Evolutionary conservation across 2,888 invertebrate genomes (phyloP).

Genomic region (Dinocampus coccinellae): DNA sequence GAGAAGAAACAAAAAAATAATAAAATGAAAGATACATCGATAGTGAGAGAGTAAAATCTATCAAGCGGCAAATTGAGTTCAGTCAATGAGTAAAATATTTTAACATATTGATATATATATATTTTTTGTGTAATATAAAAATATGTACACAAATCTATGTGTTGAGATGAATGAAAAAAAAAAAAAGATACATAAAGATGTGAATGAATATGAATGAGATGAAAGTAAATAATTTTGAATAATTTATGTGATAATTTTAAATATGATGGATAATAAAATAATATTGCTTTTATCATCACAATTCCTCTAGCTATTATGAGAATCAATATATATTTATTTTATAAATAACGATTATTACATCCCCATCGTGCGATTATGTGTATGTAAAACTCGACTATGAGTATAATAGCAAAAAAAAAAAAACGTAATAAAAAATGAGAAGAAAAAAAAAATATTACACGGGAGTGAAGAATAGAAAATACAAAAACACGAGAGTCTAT

Average conservation of each 20-base stretch:
- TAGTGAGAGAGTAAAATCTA: not conserved
- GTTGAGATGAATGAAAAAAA: too few relatives aligned
- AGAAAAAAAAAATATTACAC: not conserved
- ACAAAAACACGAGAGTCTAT: not conserved
- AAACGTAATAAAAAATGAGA: too few relatives aligned
- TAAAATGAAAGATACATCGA: not conserved
- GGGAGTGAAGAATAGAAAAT: not conserved
- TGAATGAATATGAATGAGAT: not conserved
- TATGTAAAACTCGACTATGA: not conserved
- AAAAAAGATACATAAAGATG: too few relatives aligned
- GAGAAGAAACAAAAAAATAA: constrained; percentile 5
- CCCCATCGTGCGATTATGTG: not conserved
- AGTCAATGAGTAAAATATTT: not conserved
- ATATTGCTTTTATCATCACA: too few relatives aligned
- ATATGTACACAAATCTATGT: too few relatives aligned
- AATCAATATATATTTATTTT: not conserved
- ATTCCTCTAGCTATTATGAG: too few relatives aligned
- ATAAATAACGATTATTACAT: not conserved
- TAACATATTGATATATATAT: not conserved
- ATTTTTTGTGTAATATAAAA: too few relatives aligned
- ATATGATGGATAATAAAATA: too few relatives aligned
- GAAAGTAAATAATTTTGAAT: not conserved
- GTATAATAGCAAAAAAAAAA: too few relatives aligned
- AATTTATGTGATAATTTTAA: too few relatives aligned
- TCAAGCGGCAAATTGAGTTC: constrained; percentile 22